These are phyloP conservation scores for Diachrysia chrysitis DNA, from an alignment of 2,888 invertebrate genomes.

Conservation along the genomic window DNA sequence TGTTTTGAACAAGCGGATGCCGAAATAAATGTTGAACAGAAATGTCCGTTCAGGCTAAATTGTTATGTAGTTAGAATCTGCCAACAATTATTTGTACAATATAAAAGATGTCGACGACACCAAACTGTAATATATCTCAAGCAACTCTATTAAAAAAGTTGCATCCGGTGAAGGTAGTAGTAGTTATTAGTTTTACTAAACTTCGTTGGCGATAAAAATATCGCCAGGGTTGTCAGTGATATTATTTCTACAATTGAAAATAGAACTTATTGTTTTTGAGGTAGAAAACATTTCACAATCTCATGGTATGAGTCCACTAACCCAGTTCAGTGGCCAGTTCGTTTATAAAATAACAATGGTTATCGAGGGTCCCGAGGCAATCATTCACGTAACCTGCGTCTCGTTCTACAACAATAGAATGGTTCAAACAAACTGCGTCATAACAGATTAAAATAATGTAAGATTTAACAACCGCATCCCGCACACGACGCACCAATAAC, in stretches of 20 bases:
- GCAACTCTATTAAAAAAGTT: too few species aligned
- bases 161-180: too few species aligned
- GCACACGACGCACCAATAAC: constrained; percentile 10
- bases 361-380: background rate
- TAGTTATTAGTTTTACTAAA: background rate
- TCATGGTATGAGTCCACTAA: background rate
- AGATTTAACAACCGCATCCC: constrained; percentile 7
- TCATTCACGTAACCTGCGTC: background rate
- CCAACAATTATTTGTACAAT: too few species aligned
- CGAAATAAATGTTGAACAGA: background rate
- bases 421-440: constrained; percentile 10
- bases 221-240: background rate
- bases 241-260: background rate
- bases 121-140: too few species aligned
- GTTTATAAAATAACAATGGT: background rate
- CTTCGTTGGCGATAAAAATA: background rate
- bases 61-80: background rate
- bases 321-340: background rate
- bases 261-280: background rate
- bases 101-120: too few species aligned
- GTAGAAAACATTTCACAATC: background rate
- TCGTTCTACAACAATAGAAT: constrained; percentile 1
- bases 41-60: background rate
- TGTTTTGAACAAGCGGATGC: background rate
- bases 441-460: constrained; percentile 16